These are phyloP conservation scores for Epicampocera succincta DNA, from an alignment of 2,888 invertebrate species.

Conservation along the genomic window DNA sequence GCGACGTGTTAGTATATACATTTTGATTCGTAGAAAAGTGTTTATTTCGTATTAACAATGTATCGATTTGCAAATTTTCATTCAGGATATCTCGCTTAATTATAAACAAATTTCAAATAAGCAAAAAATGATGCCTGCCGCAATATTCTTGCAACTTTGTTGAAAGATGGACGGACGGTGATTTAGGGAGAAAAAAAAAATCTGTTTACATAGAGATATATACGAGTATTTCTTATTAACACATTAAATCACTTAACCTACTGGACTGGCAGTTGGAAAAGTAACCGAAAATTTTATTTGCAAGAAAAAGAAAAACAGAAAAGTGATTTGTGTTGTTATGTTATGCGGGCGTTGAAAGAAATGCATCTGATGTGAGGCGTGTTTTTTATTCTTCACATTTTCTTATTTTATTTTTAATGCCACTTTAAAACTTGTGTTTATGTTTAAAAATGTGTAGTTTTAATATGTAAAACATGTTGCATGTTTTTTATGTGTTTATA, in stretches of 20 bases:
- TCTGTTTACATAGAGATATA: no score
- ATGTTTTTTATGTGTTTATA: slow-evolving; percentile 6
- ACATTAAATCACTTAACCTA: slow-evolving; percentile 32
- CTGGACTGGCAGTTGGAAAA: slow-evolving; percentile 31
- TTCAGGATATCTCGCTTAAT: slow-evolving; percentile 45
- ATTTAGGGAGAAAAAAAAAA: not conserved
- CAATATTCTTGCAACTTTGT: slow-evolving; percentile 30
- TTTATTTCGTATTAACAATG: slow-evolving; percentile 5
- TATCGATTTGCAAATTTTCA: slow-evolving; percentile 27
- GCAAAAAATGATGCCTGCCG: slow-evolving; percentile 7
- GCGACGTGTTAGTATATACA: no score
- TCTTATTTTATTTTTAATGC: slow-evolving; percentile 18
- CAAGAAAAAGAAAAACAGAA: slow-evolving; percentile 4
- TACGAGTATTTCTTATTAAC: slow-evolving; percentile 41
- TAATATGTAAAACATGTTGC: slow-evolving; percentile 39
- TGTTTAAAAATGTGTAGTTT: slow-evolving; percentile 21
- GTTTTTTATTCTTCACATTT: slow-evolving; percentile 1
- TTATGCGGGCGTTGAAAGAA: slow-evolving; percentile 42
- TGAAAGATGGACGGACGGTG: slow-evolving; percentile 5
- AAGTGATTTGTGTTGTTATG: slow-evolving; percentile 18
- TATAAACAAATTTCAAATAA: slow-evolving; percentile 45
- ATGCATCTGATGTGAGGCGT: slow-evolving; percentile 22
- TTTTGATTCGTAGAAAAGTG: not conserved
- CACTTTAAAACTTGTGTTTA: slow-evolving; percentile 22
- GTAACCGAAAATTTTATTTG: no score